Conservation (phyloP, 2,797 vertebrate genomes). For the Sebastes vulpes region DNA sequence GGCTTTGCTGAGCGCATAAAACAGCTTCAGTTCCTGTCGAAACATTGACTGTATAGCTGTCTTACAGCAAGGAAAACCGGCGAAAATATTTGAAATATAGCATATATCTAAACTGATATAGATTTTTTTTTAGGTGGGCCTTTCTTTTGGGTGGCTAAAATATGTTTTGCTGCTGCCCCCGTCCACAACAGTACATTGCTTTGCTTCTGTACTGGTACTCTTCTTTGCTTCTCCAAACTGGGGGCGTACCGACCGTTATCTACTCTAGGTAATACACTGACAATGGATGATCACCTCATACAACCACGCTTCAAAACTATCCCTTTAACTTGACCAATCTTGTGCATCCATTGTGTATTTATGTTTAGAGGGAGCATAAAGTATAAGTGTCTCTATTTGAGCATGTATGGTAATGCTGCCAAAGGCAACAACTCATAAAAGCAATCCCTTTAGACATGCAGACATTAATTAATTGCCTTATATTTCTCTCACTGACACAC, state of each 20-base stretch:
- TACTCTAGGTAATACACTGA: neutral
- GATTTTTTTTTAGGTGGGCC: no score
- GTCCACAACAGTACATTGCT: no score
- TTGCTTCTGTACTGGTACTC: no score
- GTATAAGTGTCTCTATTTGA: neutral
- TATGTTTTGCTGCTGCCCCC: neutral
- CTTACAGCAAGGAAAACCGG: neutral
- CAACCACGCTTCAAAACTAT: neutral
- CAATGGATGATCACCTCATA: neutral
- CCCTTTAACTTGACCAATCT: neutral
- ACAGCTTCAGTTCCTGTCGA: neutral
- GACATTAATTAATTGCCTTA: slow-evolving; percentile 6
- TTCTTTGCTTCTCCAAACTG: no score
- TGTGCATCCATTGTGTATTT: neutral
- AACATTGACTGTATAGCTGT: neutral
- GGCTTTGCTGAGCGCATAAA: neutral
- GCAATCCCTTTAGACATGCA: neutral
- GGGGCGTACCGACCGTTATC: no score
- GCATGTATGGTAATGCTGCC: neutral
- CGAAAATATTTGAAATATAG: neutral
- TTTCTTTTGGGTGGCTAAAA: neutral
- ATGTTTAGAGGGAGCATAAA: neutral
- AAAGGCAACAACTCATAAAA: neutral
- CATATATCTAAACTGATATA: neutral
- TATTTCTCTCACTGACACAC: neutral